phyloP scores from a whole-genome alignment of 2,113 vertebrate species.

The Lampris megalopsis region DNA sequence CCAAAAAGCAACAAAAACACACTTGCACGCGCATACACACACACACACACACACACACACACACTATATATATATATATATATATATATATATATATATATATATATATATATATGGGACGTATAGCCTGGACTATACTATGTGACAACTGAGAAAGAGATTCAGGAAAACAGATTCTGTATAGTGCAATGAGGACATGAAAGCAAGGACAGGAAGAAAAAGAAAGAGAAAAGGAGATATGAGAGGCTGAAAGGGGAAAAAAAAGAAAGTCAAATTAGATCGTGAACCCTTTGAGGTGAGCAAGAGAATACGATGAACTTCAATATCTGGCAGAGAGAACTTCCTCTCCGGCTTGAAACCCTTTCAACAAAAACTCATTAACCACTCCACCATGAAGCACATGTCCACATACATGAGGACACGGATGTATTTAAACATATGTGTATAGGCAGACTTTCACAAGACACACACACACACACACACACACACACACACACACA shows the following conservation, averaged over 20 bases:
- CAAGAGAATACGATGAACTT: constrained; percentile 46
- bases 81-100: too few relatives aligned
- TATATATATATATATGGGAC: too few relatives aligned
- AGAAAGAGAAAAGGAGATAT: neutral
- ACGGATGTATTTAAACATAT: neutral
- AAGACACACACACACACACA: neutral
- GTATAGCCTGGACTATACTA: neutral
- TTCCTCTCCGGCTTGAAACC: constrained; percentile 43
- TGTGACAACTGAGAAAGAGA: constrained; percentile 46
- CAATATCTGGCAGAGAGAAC: constrained; percentile 38
- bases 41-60: too few relatives aligned
- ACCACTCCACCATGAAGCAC: constrained; percentile 44
- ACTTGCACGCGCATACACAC: too few relatives aligned
- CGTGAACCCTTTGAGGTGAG: constrained; percentile 30
- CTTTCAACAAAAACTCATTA: constrained; percentile 32
- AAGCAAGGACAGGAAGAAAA: constrained; percentile 26
- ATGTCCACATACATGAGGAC: neutral
- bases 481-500: neutral
- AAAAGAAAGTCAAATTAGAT: constrained; percentile 42
- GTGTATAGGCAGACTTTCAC: too few relatives aligned
- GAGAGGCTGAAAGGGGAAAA: neutral
- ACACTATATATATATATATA: too few relatives aligned
- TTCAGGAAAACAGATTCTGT: constrained; percentile 60
- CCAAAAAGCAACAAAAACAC: too few relatives aligned
- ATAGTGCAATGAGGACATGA: constrained; percentile 52